These are phyloP conservation scores for Atlantisia rogersi DNA, from an alignment of 2,113 vertebrate species.

Conservation along the genomic window DNA sequence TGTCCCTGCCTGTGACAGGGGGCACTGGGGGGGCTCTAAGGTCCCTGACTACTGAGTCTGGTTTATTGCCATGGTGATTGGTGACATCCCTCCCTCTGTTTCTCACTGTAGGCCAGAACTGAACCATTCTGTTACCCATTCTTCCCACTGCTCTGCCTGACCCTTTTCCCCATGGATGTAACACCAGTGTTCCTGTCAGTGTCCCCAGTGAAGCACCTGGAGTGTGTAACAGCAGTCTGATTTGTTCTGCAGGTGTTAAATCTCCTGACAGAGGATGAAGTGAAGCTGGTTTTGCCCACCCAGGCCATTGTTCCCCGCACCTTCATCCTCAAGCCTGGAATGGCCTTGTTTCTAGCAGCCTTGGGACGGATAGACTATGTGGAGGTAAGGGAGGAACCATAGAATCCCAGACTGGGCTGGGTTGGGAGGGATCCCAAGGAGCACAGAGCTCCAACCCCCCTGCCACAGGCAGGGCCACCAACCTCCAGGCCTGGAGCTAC, in stretches of 20 bases:
- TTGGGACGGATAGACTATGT: conserved; percentile 90
- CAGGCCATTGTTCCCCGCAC: conserved; percentile 86
- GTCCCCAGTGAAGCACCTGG: background rate
- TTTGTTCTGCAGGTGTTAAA: conserved; percentile 83
- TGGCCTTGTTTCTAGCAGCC: conserved; percentile 86
- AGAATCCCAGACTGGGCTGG: no score
- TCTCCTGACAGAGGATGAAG: conserved; percentile 87
- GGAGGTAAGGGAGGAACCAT: conserved; percentile 75
- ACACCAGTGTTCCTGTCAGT: background rate
- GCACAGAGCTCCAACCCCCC: no score
- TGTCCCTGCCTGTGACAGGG: no score
- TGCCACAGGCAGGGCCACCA: no score
- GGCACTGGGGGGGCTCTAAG: no score
- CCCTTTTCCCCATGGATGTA: background rate
- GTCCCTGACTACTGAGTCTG: no score
- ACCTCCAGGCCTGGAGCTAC: no score
- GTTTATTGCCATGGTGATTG: no score
- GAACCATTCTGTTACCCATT: background rate
- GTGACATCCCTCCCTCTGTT: background rate
- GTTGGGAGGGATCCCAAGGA: no score
- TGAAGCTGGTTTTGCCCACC: conserved; percentile 85
- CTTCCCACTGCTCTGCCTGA: background rate
- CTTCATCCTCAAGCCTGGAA: conserved; percentile 86
- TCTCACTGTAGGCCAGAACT: background rate
- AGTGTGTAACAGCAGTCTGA: background rate